phyloP scores from a whole-genome alignment of 1,140 invertebrate genomes.

The Procambarus virginalis region DNA sequence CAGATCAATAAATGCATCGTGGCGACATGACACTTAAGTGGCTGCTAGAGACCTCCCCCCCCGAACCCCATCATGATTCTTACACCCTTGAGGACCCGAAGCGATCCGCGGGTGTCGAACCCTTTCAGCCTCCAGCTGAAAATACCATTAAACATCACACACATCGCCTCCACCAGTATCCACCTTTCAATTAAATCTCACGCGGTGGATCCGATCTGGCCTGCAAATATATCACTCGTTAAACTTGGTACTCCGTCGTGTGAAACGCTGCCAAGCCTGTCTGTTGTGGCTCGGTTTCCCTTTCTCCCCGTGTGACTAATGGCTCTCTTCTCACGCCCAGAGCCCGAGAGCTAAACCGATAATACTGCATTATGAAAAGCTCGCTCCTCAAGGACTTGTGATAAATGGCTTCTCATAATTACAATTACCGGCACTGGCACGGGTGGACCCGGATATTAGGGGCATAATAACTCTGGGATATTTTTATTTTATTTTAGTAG shows the following conservation, averaged over 20 bases:
- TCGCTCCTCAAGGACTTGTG: constrained; percentile 24
- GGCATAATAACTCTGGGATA: not conserved
- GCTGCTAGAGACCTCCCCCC: too few relatives aligned
- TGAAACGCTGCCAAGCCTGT: not conserved
- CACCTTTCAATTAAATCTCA: constrained; percentile 35
- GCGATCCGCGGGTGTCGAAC: too few relatives aligned
- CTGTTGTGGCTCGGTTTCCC: not conserved
- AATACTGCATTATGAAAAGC: constrained; percentile 42
- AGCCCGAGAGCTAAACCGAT: constrained; percentile 27
- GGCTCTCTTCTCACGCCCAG: not conserved
- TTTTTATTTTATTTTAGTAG: not conserved
- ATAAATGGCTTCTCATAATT: constrained; percentile 44
- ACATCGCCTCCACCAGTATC: not conserved
- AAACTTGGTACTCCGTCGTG: not conserved
- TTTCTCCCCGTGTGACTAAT: constrained; percentile 30
- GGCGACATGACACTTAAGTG: too few relatives aligned
- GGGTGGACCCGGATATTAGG: constrained; percentile 18
- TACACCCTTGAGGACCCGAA: too few relatives aligned
- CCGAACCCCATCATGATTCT: too few relatives aligned
- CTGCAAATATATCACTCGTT: constrained; percentile 8
- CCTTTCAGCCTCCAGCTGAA: too few relatives aligned
- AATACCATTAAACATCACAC: not conserved
- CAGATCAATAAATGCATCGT: too few relatives aligned
- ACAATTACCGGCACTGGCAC: constrained; percentile 15
- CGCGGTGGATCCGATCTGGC: constrained; percentile 13